Conservation (phyloP, 2,797 vertebrate species). For the Aphelocoma californica region DNA sequence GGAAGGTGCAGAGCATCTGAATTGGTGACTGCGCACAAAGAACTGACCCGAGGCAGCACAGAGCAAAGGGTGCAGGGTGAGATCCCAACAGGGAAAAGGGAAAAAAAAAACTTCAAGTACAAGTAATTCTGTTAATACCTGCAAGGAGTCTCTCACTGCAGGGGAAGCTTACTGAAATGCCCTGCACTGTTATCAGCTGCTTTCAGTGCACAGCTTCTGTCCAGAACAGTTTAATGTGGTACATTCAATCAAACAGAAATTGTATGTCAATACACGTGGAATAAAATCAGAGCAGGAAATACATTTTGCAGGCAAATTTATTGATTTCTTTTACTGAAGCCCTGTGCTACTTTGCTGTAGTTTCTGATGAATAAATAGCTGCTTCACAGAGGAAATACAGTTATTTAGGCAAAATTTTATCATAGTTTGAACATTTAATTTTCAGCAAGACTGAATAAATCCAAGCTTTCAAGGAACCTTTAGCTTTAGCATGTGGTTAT, state of each 20-base stretch:
- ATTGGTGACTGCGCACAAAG: background rate
- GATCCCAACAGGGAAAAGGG: background rate
- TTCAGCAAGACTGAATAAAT: background rate
- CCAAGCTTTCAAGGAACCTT: background rate
- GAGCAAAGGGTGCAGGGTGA: background rate
- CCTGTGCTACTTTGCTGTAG: background rate
- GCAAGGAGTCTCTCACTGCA: background rate
- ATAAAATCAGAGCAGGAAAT: constrained; percentile 27
- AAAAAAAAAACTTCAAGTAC: background rate
- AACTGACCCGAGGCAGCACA: background rate
- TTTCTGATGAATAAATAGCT: background rate
- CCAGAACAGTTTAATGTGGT: background rate
- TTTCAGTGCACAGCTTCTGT: background rate
- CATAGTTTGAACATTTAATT: background rate
- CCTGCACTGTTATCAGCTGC: background rate
- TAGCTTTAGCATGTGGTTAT: background rate
- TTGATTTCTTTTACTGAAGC: background rate
- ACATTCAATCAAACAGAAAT: background rate
- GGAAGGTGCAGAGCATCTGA: background rate
- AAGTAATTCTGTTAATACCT: background rate
- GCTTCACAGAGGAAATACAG: background rate
- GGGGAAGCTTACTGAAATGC: background rate
- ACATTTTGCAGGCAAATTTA: constrained; percentile 5
- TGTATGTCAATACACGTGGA: background rate
- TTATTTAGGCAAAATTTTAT: background rate